Base-by-base conservation (phyloP, 2,113 vertebrate species). In the Apistogramma diplotaenia region DNA sequence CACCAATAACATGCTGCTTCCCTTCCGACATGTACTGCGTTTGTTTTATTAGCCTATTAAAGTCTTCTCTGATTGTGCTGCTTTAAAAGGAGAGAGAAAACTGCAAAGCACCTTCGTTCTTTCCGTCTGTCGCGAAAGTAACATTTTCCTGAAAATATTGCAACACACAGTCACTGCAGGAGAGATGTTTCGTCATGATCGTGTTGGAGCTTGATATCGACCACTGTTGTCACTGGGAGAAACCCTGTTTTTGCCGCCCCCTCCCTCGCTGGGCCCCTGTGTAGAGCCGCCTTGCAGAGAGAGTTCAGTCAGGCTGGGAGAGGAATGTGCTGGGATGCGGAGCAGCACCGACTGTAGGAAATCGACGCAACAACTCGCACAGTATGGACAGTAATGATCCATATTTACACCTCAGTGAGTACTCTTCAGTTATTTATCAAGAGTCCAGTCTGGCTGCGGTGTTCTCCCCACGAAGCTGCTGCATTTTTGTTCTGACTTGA, bases 351-450 rank as follows among this genome's bases (percentile, higher is more conserved):
- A 91, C 86, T 90, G 62, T 83, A 89, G 84, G 84, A 88, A 90
- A 93, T 79, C 92, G 77, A 93, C 87, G 86, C 83, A 74, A 78
- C 91, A 87, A 92, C 90, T 84, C 85, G 84, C 55, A 76, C 87
- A 91, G 76, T 85, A 96, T 96, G 95, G 95, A 96, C 93, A 93
- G 89, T 56, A 91, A 90, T 93, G 94, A 96, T 87, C 87, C 94
- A 8, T 96, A 94, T 93, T 85, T 94, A 86, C 94, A 95, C 81
- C 92, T 96, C 75, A 93, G 95, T 96, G 90, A 96, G 95, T 95
- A 79, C 81, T 5, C 54, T 2, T 40, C 16, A 2, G 1, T n/a
- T n/a, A 2, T 84, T 23, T 71, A 12, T 70, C 5, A 1, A 4
- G 4, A n/a, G 23, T n/a, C 13, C 37, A 0, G 8, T 40, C 4